Percentiles rank a stretch among this genome's conserved stretches.
phyloP scores from a whole-genome alignment of 2,888 invertebrate species.

The Eudasyphora cyanicolor region DNA sequence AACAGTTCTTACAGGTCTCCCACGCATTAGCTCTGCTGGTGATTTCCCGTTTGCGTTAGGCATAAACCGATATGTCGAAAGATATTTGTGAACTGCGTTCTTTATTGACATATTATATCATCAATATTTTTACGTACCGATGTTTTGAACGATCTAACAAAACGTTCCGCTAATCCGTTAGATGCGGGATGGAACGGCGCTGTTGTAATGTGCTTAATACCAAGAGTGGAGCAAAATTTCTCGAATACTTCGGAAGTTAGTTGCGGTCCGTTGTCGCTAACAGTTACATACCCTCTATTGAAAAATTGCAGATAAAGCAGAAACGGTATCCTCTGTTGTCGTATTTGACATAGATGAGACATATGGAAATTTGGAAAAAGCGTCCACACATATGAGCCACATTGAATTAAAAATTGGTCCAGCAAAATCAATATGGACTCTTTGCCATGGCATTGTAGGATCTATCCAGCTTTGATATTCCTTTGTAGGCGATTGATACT shows the following conservation, averaged over 20 bases:
- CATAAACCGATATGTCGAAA: conserved; percentile 23
- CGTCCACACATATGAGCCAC: conserved; percentile 59
- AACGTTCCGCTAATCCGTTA: conserved; percentile 33
- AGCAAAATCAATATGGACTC: conserved; percentile 79
- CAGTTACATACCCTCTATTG: conserved; percentile 67
- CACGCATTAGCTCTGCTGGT: conserved; percentile 23
- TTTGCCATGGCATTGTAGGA: conserved; percentile 71
- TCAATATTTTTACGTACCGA: conserved; percentile 22
- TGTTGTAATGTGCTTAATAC: conserved; percentile 31
- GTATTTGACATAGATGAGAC: conserved; percentile 39
- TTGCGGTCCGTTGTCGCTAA: conserved; percentile 69
- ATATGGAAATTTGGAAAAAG: conserved; percentile 55
- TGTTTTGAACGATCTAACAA: conserved; percentile 39
- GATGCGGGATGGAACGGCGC: conserved; percentile 43
- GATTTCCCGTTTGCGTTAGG: conserved; percentile 18
- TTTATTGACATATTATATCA: conserved; percentile 8
- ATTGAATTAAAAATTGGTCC: conserved; percentile 71
- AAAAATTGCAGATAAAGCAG: conserved; percentile 64
- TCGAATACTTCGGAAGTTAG: conserved; percentile 66
- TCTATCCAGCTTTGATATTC: conserved; percentile 58
- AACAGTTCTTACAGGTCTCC: conserved; percentile 4
- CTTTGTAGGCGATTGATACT: conserved; percentile 28
- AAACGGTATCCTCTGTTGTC: conserved; percentile 52
- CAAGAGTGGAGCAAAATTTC: conserved; percentile 59
- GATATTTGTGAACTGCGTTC: conserved; percentile 10